A percentile compares a stretch with the other conserved stretches of the same genome.
phyloP scores from a whole-genome alignment of 2,113 vertebrate species.

The Saccopteryx leptura region DNA sequence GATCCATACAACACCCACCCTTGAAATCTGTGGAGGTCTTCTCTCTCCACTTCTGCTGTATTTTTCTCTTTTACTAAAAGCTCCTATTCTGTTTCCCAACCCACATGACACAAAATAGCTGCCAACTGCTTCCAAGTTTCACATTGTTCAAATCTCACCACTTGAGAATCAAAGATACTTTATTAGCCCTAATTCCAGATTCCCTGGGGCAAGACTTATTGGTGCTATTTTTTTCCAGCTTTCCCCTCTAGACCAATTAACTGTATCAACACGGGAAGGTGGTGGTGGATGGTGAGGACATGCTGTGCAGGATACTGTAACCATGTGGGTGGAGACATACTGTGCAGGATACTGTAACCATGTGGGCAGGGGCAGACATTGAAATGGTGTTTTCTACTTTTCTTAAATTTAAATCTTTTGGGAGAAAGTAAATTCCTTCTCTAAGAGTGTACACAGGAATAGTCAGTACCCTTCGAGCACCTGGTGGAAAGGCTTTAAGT shows the following conservation, averaged over 20 bases:
- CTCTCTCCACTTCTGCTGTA: background rate
- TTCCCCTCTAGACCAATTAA: background rate
- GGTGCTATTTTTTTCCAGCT: background rate
- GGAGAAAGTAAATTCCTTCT: background rate
- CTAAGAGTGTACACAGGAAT: background rate
- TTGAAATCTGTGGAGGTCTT: background rate
- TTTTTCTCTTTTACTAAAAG: conserved; percentile 38
- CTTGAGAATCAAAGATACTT: background rate
- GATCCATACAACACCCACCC: background rate
- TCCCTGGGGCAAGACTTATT: background rate
- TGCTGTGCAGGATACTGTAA: background rate
- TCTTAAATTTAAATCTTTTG: conserved; percentile 20
- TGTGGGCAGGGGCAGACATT: background rate
- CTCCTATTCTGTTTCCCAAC: conserved; percentile 4
- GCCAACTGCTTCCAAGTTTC: conserved; percentile 14
- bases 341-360: no score
- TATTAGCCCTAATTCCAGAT: background rate
- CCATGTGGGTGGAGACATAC: background rate
- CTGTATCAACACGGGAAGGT: background rate
- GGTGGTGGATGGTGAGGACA: background rate
- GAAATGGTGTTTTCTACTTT: background rate
- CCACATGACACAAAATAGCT: background rate
- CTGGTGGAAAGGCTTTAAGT: background rate
- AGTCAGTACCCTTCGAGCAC: background rate
- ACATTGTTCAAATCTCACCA: background rate